Evolutionary conservation across 92 coral and sea anemone species (phyloP).

Genomic region (Epizoanthus rinbou): DNA sequence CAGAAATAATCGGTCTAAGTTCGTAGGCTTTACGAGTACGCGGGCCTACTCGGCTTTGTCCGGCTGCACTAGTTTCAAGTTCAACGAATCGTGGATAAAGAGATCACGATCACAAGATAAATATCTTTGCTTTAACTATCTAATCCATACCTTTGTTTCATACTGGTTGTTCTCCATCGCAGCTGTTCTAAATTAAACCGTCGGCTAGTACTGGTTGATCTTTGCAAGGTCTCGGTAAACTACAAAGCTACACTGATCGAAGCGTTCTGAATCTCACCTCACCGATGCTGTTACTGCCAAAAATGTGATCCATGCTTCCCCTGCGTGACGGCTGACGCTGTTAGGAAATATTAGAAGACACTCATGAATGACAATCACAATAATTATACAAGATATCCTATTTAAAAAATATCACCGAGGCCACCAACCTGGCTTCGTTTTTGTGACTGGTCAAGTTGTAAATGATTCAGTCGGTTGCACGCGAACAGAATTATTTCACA

Average conservation of each 20-base stretch:
- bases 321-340: not conserved
- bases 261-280: not conserved
- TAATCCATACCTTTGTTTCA: not conserved
- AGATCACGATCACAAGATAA: not conserved
- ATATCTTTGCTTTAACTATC: not conserved
- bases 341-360: not conserved
- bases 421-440: conserved; percentile 12
- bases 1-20: not conserved
- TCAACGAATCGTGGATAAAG: not conserved
- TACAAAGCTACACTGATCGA: not conserved
- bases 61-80: not conserved
- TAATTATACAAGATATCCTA: not conserved
- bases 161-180: not conserved
- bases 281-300: not conserved
- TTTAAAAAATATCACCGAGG: not conserved
- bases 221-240: no score
- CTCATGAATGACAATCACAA: not conserved
- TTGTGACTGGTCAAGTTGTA: not conserved
- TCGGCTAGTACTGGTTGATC: not conserved
- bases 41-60: no score
- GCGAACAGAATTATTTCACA: not conserved
- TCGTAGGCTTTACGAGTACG: not conserved
- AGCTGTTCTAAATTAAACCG: not conserved
- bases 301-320: not conserved
- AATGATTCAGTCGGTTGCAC: conserved; percentile 3